Conservation (phyloP, 2,888 invertebrate genomes). For the Drosophila barbarae region DNA sequence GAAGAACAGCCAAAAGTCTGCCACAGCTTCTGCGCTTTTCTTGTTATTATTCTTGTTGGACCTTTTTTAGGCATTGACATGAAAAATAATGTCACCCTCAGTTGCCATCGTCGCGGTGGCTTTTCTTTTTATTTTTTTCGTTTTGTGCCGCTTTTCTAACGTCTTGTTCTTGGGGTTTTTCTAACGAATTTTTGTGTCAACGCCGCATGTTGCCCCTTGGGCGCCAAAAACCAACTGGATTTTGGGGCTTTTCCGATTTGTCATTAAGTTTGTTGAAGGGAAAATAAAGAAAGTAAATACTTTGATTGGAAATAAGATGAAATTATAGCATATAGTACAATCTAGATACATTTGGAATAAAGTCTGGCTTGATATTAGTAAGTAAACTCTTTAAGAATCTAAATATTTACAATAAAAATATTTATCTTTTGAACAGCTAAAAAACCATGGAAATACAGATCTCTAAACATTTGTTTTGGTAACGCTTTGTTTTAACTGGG, state of each 20-base stretch:
- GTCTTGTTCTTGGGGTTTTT: slow-evolving; percentile 50
- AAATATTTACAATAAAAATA: not conserved
- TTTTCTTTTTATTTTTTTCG: slow-evolving; percentile 9
- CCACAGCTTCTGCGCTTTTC: slow-evolving; percentile 21
- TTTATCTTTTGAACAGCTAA: too few species aligned
- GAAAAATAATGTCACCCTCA: slow-evolving; percentile 78
- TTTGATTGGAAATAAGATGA: not conserved
- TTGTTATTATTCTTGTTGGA: slow-evolving; percentile 28
- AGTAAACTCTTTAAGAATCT: not conserved
- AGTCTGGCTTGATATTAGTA: not conserved
- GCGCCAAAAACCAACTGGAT: slow-evolving; percentile 23
- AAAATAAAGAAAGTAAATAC: not conserved
- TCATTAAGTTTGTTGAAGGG: not conserved
- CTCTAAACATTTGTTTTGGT: not conserved
- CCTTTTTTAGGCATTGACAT: slow-evolving; percentile 66
- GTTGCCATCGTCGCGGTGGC: slow-evolving; percentile 50
- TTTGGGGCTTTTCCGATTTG: slow-evolving; percentile 26
- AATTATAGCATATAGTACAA: not conserved
- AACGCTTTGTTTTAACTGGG: too few species aligned
- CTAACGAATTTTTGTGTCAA: slow-evolving; percentile 60
- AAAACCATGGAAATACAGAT: too few species aligned
- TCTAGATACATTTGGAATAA: not conserved
- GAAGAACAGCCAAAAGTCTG: slow-evolving; percentile 50
- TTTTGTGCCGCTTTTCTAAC: slow-evolving; percentile 35
- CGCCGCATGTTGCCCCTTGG: slow-evolving; percentile 52